Percentiles rank a stretch among this genome's conserved stretches.
Conservation (phyloP, 1,140 invertebrate genomes). For the Megalopta genalis region DNA sequence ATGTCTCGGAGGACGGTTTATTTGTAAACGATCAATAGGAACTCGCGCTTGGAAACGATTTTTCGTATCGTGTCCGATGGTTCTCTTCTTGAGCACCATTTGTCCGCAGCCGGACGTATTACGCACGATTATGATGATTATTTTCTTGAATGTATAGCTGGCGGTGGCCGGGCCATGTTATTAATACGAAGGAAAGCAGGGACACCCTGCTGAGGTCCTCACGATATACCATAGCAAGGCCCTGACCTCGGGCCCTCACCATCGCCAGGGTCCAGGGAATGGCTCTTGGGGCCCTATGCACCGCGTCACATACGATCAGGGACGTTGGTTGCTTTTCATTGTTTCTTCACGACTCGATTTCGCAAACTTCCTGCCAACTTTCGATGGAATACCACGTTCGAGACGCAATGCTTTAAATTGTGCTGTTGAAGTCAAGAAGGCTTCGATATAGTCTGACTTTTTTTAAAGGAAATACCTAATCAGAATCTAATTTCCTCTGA, state of each 20-base stretch:
- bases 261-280: conserved; percentile 41
- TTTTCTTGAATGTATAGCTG: conserved; percentile 66
- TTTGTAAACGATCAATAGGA: not conserved
- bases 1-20: no score
- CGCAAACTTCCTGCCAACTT: not conserved
- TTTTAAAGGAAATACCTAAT: no score
- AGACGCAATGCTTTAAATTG: no score
- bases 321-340: conserved; percentile 47
- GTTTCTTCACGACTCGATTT: conserved; percentile 29
- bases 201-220: conserved; percentile 72
- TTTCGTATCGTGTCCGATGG: not conserved
- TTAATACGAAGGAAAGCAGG: conserved; percentile 71
- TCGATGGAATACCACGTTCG: not conserved
- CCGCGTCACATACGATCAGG: conserved; percentile 30
- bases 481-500: no score
- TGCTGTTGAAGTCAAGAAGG: no score
- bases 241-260: conserved; percentile 62
- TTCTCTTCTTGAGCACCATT: conserved; percentile 14
- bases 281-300: conserved; percentile 46
- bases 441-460: no score
- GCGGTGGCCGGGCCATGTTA: conserved; percentile 63
- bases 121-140: conserved; percentile 71
- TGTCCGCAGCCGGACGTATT: conserved; percentile 57
- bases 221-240: conserved; percentile 68
- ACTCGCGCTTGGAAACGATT: not conserved